A percentile compares a stretch with the other conserved stretches of the same genome.
Evolutionary conservation across 2,888 invertebrate genomes (phyloP).

Genomic region (Sicus ferrugineus): DNA sequence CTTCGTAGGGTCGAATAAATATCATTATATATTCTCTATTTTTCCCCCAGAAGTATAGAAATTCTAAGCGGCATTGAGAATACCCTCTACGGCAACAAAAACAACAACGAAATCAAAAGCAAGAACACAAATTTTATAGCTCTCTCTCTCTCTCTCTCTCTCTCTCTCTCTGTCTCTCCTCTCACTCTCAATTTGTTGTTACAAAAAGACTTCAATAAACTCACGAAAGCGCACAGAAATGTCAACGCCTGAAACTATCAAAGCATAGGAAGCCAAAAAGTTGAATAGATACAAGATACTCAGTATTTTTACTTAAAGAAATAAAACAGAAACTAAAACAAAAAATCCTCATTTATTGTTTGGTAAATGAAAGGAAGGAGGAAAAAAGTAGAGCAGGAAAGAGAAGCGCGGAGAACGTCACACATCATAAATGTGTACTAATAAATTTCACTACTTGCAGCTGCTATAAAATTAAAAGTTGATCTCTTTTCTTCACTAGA

Average conservation of each 20-base stretch:
- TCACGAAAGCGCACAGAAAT: not conserved
- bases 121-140: too few relatives aligned
- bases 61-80: too few relatives aligned
- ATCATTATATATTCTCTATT: too few relatives aligned
- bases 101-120: too few relatives aligned
- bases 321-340: not conserved
- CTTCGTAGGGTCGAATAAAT: too few relatives aligned
- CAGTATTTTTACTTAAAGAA: not conserved
- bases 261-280: not conserved
- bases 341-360: not conserved
- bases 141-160: too few relatives aligned
- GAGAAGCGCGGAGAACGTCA: not conserved
- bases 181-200: not conserved
- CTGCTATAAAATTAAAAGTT: not conserved
- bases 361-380: not conserved
- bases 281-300: not conserved
- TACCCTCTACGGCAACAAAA: too few relatives aligned
- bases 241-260: constrained; percentile 15
- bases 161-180: too few relatives aligned
- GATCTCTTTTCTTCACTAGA: not conserved
- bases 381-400: not conserved
- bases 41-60: too few relatives aligned
- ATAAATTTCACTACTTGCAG: constrained; percentile 16
- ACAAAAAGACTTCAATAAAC: not conserved
- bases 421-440: too few relatives aligned